Base-by-base conservation (phyloP, 1,140 invertebrate genomes). In the Pachyrhynchus sulphureomaculatus region DNA sequence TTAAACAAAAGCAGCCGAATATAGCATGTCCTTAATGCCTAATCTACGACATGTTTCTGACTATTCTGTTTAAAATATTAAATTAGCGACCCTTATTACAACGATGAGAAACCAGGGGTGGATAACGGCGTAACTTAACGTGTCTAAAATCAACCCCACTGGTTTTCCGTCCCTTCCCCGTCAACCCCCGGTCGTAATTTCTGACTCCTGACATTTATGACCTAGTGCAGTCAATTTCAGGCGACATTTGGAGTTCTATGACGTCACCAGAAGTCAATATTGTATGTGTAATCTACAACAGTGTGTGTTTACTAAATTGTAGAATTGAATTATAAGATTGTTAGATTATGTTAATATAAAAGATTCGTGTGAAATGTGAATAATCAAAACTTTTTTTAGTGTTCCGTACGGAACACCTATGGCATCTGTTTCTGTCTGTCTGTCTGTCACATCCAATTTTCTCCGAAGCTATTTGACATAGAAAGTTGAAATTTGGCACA, bases 171-270 rank as follows among this genome's bases (percentile, higher is more conserved):
- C n/a, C n/a, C n/a, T n/a, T n/a, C n/a, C 33, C 48, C 48, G 29
- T 23, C 52, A 24, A 54, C 26, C 29, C 24, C 52, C 52, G 20
- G 36, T 54, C 52, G 52, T 54, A 54, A 54, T 42, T 54, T 54
- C 36, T 37, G 15, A 41, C 18, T 42, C 36, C 36, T 54, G 52
- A 42, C 52, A 42, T 54, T 54, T 54, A 54, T 54, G 52, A 54
- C 52, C 52, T 15, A 54, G 52, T 54, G 49, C 36, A 39, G 49
- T 29, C 26, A 29, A 29, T 29, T 6, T 9, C 6, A 29, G 41
- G 17, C 41, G 41, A 20, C 20, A 18, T 44, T 15, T 44, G 41
- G 41, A 44, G 41, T 39, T 39, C 15, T 44, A 2, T 23, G 6
- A n/a, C n/a, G 36, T 39, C 6, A 13, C 2, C 2, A 37, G n/a